Base-by-base conservation (phyloP, 2,888 invertebrate species). In the Cataglyphis livida region DNA sequence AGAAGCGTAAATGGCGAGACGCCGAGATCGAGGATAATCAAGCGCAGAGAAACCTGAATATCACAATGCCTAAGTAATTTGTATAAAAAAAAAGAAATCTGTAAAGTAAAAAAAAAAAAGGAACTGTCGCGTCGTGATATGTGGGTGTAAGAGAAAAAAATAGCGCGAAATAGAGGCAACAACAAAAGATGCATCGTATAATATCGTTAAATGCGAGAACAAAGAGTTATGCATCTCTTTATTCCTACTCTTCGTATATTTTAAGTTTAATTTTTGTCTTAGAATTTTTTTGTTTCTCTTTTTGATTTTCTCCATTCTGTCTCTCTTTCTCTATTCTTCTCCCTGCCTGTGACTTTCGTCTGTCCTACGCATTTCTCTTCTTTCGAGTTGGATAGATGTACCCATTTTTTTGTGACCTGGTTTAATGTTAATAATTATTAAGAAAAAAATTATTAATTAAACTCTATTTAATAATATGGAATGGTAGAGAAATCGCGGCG, bases 391-490 rank as follows among this genome's bases (percentile, higher is more conserved):
- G 84, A 86, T 91, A 91, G 87, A 79, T 92, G 87, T 90, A 91
- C 89, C 84, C 66, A 81, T 81, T 85, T 92, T 75, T 93, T 91
- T 92, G 92, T 92, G 92, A 93, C 91, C 91, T 91, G 92, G 91
- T 92, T 92, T 91, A 92, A 91, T 90, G 85, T 91, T 91, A 92
- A 88, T 87, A 89, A 91, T 90, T 84, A 85, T 88, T 90, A 89
- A 85, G 83, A 82, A 87, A 81, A 85, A 84, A 84, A 51, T n/a
- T n/a, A 87, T 90, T 78, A 82, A 81, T 92, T 92, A 90, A 90
- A 90, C 87, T 90, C 89, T 92, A 91, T 92, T 92, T 90, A 92
- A 91, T 89, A 90, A 84, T 87, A 88, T 89, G 88, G 86, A 90
- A 90, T 89, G 87, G 86, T 91, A 87, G 85, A 90, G 83, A 85